These are phyloP conservation scores for Agelas oroides DNA, from an alignment of 37 sponge, comb jelly and placozoan species.

Conservation along the genomic window DNA sequence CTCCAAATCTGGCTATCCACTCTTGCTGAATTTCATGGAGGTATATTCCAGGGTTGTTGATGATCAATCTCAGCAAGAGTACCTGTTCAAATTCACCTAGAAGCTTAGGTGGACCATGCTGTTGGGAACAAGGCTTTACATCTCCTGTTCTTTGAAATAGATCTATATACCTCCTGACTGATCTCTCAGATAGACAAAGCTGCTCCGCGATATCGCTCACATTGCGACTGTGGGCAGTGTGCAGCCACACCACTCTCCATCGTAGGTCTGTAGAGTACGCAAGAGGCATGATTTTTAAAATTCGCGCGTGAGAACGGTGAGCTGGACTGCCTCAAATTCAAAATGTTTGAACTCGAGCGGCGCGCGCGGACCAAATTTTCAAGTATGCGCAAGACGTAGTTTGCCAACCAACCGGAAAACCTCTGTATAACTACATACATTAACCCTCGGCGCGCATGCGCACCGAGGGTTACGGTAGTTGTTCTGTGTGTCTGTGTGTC, in stretches of 20 bases:
- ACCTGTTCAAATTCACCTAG: slow-evolving; percentile 26
- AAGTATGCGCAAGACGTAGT: too few relatives aligned
- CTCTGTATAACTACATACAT: too few relatives aligned
- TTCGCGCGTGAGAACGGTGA: too few relatives aligned
- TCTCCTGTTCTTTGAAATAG: slow-evolving; percentile 28
- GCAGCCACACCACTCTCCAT: slow-evolving; percentile 43
- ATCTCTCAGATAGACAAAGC: slow-evolving; percentile 1
- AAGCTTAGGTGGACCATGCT: slow-evolving; percentile 25
- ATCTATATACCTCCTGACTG: slow-evolving; percentile 11
- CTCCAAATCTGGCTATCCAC: not conserved
- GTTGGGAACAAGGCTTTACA: slow-evolving; percentile 1
- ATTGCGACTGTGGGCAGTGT: not conserved
- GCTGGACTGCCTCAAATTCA: too few relatives aligned
- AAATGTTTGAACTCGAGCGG: too few relatives aligned
- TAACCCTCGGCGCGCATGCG: too few relatives aligned
- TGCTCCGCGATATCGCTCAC: not conserved
- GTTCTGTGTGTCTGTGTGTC: too few relatives aligned
- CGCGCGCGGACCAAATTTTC: too few relatives aligned
- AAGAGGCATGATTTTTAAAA: not conserved
- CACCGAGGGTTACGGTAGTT: too few relatives aligned
- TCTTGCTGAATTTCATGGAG: slow-evolving; percentile 10
- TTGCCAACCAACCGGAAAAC: too few relatives aligned
- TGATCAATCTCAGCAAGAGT: slow-evolving; percentile 24
- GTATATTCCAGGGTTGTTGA: slow-evolving; percentile 20
- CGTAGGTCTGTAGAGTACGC: slow-evolving; percentile 22